Evolutionary conservation across 2,888 invertebrate genomes (phyloP).

Genomic region (Pegoplata infirma): DNA sequence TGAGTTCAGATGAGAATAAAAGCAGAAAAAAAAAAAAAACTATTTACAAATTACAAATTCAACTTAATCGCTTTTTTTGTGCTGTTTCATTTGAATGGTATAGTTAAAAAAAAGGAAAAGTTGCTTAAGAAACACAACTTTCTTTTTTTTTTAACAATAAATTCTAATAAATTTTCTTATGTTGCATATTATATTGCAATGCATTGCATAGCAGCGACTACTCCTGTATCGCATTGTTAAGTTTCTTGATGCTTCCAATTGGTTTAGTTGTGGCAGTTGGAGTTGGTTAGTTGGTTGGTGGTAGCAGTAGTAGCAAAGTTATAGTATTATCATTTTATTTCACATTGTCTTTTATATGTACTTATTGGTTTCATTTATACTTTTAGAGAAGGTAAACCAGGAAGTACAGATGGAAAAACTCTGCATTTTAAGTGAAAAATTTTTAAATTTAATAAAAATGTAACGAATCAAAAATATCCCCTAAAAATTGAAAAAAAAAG

Average conservation of each 20-base stretch:
- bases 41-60: conserved; percentile 57
- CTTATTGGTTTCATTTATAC: conserved; percentile 19
- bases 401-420: too few species aligned
- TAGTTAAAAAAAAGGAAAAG: background rate
- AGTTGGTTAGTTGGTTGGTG: background rate
- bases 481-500: too few species aligned
- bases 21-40: too few species aligned
- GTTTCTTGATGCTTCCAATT: background rate
- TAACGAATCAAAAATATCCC: too few species aligned
- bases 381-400: too few species aligned
- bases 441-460: too few species aligned
- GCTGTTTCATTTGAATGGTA: conserved; percentile 1
- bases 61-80: conserved; percentile 44
- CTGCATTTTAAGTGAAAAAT: too few species aligned
- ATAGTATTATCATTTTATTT: conserved; percentile 30
- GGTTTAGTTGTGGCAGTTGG: conserved; percentile 5
- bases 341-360: background rate
- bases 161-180: conserved; percentile 45
- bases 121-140: background rate
- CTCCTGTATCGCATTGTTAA: conserved; percentile 3
- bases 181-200: conserved; percentile 17
- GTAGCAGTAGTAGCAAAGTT: background rate
- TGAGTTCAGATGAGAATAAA: background rate
- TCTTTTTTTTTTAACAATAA: conserved; percentile 37
- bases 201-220: background rate